Base-by-base conservation (phyloP, 1,140 invertebrate genomes). In the Aphelinus certus region DNA sequence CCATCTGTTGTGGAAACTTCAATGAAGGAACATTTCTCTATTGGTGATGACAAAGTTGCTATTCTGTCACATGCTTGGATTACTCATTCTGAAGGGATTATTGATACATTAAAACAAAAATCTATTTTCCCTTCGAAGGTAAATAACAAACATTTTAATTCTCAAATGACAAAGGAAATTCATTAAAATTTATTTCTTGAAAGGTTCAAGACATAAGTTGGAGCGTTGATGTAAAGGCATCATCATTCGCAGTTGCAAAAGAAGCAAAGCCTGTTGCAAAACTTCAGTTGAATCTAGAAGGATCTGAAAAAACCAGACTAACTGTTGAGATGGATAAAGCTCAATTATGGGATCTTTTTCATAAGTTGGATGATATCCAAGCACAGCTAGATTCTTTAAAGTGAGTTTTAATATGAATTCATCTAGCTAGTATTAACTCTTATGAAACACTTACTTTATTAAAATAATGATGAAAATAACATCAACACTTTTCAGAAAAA, bases 321-420 rank as follows among this genome's bases (percentile, higher is more conserved):
- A 86, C 81, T 3, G 79, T 86, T 2, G 81, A 88, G 71, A 83
- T 87, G 71, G 76, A 86, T 68, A 84, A 82, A 78, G 68, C 78
- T 43, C 76, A 82, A 55, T 76, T 88, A 3, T 78, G 61, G 57
- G 78, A 85, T 48, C 64, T 88, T 3, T 83, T 85, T 77, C 45
- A 83, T 7, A 81, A 81, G 67, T 76, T 87, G 63, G 84, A 87
- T 67, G 79, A 84, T 73, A 87, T 88, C 73, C 85, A 87, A 64
- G 68, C 66, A 6, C 81, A 87, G 51, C 71, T 88, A 26, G 86
- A 87, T 79, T 48, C 82, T 51, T 78, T 87, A n/a, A 83, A 84
- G 81, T 83, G 82, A 80, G 67, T 70, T 55, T 26, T 26, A 26
- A 26, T 26, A 26, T 26, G 26, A 26, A 26, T 26, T 26, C 26